Base-by-base conservation (phyloP, 2,888 invertebrate species). In the Incurvaria masculella region DNA sequence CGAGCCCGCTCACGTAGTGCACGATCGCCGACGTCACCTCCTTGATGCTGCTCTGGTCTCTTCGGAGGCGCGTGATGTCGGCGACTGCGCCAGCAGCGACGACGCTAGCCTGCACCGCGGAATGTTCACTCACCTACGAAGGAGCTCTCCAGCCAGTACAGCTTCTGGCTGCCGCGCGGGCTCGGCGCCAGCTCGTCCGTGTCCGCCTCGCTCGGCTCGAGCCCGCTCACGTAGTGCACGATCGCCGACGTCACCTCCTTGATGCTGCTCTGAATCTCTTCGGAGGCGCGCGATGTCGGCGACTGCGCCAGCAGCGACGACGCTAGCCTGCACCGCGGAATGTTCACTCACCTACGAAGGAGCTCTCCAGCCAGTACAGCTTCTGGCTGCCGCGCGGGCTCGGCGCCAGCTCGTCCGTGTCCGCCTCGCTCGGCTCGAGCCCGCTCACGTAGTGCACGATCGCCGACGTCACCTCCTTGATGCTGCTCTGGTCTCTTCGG, bases 161-260 rank as follows among this genome's bases (percentile, higher is more conserved):
- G 69, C 61, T 85, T 85, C 63, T 85, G 84, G 65, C 86, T 87
- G n/a, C n/a, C 85, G 41, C 85, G 68, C 4, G 79, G 78, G 52
- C 80, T 76, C 10, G 80, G 69, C 42, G 83, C 80, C 62, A 68
- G 68, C n/a, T n/a, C n/a, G 65, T 71, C 81, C n/a, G n/a, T n/a
- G 53, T 46, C 60, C 56, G 42, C 47, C 52, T 81, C 85, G n/a
- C n/a, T n/a, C 50, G 82, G 86, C 64, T 81, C 85, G 59, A 85
- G 59, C 0, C 86, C 87, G 53, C 87, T 87, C 52, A 94, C 93
- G 81, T 93, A 94, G 69, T 94, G 93, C 48, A 93, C 94, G 59
- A 94, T 94, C 44, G 94, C 94, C 57, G 93, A 93, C 54, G 94
- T 94, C 56, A 94, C 94, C 72, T 93, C 93, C 70, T 93, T 93